phyloP scores from a whole-genome alignment of 2,797 vertebrate species.

The Anabacerthia variegaticeps region DNA sequence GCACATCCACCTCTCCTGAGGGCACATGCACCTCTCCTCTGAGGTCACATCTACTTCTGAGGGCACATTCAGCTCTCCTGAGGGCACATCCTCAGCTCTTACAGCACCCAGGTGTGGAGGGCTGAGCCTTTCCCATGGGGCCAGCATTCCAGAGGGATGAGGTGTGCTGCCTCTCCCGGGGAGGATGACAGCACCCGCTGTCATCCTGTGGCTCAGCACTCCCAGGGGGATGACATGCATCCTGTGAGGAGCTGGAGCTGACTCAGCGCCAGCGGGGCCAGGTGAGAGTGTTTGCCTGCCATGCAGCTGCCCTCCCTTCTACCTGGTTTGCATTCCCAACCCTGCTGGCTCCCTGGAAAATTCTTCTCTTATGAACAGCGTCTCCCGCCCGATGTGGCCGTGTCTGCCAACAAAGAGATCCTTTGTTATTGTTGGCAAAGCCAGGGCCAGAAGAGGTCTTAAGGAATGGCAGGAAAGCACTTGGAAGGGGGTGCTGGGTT shows the following conservation, averaged over 20 bases:
- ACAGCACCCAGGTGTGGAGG: neutral
- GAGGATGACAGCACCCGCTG: neutral
- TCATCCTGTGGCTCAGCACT: neutral
- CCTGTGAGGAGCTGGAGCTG: neutral
- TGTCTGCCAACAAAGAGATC: neutral
- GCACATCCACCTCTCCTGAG: neutral
- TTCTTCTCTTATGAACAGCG: neutral
- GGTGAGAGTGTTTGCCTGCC: neutral
- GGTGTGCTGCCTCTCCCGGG: neutral
- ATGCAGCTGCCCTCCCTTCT: neutral
- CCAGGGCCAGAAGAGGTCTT: neutral
- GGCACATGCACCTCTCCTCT: no score
- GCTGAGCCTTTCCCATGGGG: neutral
- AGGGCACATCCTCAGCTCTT: neutral
- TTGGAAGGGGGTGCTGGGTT: neutral
- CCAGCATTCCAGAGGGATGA: neutral
- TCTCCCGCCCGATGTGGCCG: neutral
- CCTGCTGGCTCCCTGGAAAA: neutral
- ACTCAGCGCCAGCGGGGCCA: neutral
- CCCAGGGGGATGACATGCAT: neutral
- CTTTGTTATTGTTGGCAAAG: slow-evolving; percentile 32
- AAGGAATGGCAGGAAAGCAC: neutral
- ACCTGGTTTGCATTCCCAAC: neutral
- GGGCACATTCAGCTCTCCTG: no score
- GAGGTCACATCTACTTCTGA: neutral